A percentile compares a stretch with the other conserved stretches of the same genome.
Conservation (phyloP, 2,888 invertebrate species). For the Heliconius charithonia region DNA sequence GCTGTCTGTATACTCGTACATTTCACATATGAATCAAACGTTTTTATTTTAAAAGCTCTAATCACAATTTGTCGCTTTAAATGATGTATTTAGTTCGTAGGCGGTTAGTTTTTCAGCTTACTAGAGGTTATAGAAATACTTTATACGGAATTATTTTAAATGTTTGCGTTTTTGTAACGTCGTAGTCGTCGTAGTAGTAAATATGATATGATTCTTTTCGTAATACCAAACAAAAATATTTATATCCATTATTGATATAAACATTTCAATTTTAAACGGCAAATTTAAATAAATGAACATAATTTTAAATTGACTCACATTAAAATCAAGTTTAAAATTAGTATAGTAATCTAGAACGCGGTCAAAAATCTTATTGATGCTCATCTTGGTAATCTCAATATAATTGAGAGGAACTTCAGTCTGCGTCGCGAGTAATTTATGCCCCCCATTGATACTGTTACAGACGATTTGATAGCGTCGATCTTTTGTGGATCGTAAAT, state of each 20-base stretch:
- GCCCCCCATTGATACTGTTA: constrained; percentile 43
- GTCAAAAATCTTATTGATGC: constrained; percentile 15
- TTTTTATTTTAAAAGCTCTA: neutral
- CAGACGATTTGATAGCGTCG: constrained; percentile 38
- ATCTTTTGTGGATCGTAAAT: constrained; percentile 37
- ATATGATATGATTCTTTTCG: too few species aligned
- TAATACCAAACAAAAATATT: neutral
- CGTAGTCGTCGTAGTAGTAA: too few species aligned
- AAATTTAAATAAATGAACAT: neutral
- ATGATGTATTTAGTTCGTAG: neutral
- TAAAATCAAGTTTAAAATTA: neutral
- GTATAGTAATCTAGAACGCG: constrained; percentile 5
- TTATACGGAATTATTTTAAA: too few species aligned
- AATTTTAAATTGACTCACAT: neutral
- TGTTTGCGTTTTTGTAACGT: too few species aligned
- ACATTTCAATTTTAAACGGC: neutral
- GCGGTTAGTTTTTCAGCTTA: neutral
- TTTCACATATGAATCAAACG: neutral
- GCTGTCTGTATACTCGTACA: too few species aligned
- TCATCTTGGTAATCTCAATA: constrained; percentile 37
- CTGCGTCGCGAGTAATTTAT: constrained; percentile 39
- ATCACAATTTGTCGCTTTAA: neutral
- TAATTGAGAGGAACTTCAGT: constrained; percentile 36
- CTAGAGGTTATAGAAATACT: too few species aligned
- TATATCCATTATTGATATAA: neutral